Conservation (phyloP, 2,113 vertebrate species). For the Corydoras maculifer region DNA sequence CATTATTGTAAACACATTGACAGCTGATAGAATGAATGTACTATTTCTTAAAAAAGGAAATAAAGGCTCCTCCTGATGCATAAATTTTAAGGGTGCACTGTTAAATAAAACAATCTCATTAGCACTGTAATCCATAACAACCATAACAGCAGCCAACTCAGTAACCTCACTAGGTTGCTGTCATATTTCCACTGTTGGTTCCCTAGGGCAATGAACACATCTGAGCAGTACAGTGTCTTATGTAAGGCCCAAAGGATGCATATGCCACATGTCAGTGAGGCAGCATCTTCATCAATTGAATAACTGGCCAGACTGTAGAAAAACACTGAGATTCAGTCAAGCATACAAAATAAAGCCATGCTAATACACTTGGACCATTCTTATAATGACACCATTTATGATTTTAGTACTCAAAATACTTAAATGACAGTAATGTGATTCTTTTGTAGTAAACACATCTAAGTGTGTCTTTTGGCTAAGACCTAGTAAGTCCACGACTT, state of each 20-base stretch:
- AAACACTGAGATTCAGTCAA: conserved; percentile 15
- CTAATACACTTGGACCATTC: background rate
- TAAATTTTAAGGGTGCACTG: conserved; percentile 4
- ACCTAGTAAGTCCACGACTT: conserved; percentile 5
- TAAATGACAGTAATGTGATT: background rate
- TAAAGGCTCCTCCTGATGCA: background rate
- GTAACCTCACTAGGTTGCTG: conserved; percentile 14
- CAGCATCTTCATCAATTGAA: conserved; percentile 21
- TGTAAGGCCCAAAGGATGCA: conserved; percentile 22
- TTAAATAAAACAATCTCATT: conserved; percentile 11
- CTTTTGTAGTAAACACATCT: conserved; percentile 6
- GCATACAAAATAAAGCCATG: conserved; percentile 5
- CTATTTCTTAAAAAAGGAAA: background rate
- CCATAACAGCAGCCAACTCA: conserved; percentile 15
- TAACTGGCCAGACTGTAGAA: conserved; percentile 10
- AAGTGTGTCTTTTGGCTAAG: background rate
- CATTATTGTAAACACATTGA: no score
- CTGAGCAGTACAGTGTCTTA: conserved; percentile 12
- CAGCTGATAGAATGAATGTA: background rate
- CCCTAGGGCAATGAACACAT: conserved; percentile 9
- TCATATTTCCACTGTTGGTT: conserved; percentile 17
- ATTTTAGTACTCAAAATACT: conserved; percentile 5
- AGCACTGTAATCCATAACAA: conserved; percentile 20
- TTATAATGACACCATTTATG: conserved; percentile 5
- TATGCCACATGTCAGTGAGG: conserved; percentile 27